Evolutionary conservation across 2,888 invertebrate species (phyloP), one percentile per base, ranked within the genome.

Genomic region (Sycophila texana): DNA sequence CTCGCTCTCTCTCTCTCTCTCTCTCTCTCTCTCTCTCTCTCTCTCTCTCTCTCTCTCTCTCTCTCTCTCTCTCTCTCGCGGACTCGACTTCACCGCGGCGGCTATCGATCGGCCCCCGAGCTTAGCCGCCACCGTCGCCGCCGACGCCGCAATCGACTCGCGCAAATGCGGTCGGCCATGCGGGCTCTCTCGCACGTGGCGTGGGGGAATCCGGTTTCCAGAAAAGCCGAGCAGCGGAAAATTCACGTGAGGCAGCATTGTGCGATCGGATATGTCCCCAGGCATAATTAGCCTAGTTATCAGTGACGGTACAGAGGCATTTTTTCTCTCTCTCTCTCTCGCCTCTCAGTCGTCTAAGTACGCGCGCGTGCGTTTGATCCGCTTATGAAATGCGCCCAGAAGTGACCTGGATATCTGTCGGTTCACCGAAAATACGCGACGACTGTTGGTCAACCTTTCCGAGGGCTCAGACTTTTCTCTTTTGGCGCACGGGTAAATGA

Each of bases 81-180:
- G 10, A 39, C 39, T 39, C 10, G 39, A 13, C 22, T 16, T 4
- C 39, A 66, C 61, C 5, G 61, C 61, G 49, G 58, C n/a, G 53
- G 65, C 20, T 81, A 81, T 81, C 81, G 81, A 81, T 81, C 81
- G 78, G n/a, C 51, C 10, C 39, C 51, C 49, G 67, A 72, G 70
- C 66, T 74, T 74, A 63, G 61, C 67, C 49, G 39, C 39, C 39
- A 30, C 30, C 30, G 66, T 65, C 51, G 58, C 71, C 18, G 70
- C 78, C 60, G 26, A 61, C 77, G 65, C 84, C 84, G 86, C 87
- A 87, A 87, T 88, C 87, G 87, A 87, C 88, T 87, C 88, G 88
- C 87, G 88, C 88, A 88, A 88, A 87, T 88, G 88, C 88, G 87
- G 88, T 85, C 86, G 87, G 78, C 76, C 76, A 81, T 74, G 78